Conservation (phyloP, 2,113 vertebrate species). For the Psilopsiagon aymara region DNA sequence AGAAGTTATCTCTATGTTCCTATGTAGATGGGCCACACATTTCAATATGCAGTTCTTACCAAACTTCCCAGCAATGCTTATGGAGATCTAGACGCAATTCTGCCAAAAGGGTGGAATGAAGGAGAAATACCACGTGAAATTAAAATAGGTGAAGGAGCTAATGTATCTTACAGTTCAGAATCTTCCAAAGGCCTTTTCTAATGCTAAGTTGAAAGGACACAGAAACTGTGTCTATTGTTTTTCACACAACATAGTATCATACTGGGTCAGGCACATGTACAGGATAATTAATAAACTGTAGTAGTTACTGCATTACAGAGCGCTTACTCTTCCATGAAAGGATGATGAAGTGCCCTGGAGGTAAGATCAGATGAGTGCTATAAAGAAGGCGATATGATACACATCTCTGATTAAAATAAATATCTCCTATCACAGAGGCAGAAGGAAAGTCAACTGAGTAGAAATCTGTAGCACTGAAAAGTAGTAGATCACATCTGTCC, state of each 20-base stretch:
- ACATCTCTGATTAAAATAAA: neutral
- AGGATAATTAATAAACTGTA: neutral
- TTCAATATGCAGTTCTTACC: neutral
- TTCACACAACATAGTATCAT: neutral
- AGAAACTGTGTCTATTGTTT: neutral
- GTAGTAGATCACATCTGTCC: neutral
- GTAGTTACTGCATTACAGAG: neutral
- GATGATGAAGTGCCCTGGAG: neutral
- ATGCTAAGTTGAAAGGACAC: neutral
- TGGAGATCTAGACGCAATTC: neutral
- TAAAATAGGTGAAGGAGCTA: neutral
- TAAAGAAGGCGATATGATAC: neutral
- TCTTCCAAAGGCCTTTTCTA: neutral
- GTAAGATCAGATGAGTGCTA: neutral
- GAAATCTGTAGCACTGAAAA: neutral
- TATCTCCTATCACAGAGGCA: neutral
- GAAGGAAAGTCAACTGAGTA: neutral
- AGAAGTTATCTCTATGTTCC: neutral
- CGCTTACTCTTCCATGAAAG: neutral
- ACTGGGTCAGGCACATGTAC: neutral
- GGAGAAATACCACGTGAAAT: neutral
- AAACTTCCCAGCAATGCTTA: neutral
- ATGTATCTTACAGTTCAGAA: neutral
- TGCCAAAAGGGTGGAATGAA: neutral
- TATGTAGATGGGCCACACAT: neutral